These are phyloP conservation scores for Conger conger DNA, from an alignment of 2,113 vertebrate species.

Conservation along the genomic window DNA sequence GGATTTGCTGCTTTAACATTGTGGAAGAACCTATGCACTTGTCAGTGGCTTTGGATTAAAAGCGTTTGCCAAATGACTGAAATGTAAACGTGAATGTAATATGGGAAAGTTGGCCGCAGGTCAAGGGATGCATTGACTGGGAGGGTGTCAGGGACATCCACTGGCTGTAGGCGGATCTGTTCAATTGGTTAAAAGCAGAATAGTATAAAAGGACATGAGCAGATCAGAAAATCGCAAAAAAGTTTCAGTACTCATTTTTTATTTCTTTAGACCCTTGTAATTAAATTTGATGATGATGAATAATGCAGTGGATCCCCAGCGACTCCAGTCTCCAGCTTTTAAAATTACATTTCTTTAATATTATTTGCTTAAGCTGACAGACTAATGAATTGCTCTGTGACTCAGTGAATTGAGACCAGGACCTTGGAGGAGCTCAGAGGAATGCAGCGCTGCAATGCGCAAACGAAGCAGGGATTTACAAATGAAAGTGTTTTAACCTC, in stretches of 20 bases:
- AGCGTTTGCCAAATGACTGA: too few relatives aligned
- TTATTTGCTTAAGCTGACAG: conserved; percentile 43
- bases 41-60: too few relatives aligned
- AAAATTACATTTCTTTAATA: conserved; percentile 28
- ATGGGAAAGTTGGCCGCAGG: conserved; percentile 5
- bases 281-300: conserved; percentile 29
- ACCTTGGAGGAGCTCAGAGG: conserved; percentile 27
- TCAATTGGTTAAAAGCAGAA: background rate
- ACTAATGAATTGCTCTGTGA: conserved; percentile 32
- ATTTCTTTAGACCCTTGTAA: conserved; percentile 1
- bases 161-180: background rate
- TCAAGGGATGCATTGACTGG: conserved; percentile 33
- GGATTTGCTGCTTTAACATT: too few relatives aligned
- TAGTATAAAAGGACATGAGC: background rate
- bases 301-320: conserved; percentile 18
- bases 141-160: background rate
- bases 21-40: too few relatives aligned
- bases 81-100: too few relatives aligned
- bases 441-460: conserved; percentile 28
- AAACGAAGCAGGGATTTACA: conserved; percentile 21
- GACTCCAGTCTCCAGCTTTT: background rate
- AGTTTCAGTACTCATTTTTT: background rate
- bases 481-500: conserved; percentile 26
- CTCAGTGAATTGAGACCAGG: conserved; percentile 32
- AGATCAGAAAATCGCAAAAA: background rate